Evolutionary conservation across 2,113 vertebrate species (phyloP).

Genomic region (Melanerpes aurifrons): DNA sequence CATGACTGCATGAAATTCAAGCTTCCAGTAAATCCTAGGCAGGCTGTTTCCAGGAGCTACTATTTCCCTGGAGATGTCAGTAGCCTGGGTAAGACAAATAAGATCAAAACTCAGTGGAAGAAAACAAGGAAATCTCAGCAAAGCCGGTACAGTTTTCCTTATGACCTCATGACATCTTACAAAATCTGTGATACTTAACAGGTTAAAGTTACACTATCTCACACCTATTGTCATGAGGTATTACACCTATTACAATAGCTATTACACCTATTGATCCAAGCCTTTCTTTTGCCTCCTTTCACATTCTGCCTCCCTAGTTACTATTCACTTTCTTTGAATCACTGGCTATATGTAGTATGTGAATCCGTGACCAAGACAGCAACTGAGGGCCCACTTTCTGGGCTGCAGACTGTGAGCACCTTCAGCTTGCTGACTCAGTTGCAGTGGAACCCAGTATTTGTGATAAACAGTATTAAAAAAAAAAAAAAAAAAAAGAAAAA

Average conservation of each 20-base stretch:
- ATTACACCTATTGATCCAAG: not conserved
- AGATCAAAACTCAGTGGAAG: not conserved
- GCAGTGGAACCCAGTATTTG: not conserved
- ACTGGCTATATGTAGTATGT: not conserved
- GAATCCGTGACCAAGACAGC: not conserved
- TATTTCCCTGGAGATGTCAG: not conserved
- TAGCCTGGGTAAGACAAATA: not conserved
- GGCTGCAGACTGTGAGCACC: not conserved
- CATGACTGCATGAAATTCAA: not conserved
- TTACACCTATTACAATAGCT: too few relatives aligned
- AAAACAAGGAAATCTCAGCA: not conserved
- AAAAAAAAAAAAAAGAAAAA: too few relatives aligned
- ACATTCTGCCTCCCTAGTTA: not conserved
- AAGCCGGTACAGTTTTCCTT: not conserved
- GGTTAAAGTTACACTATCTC: not conserved
- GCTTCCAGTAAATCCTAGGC: not conserved
- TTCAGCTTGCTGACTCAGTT: not conserved
- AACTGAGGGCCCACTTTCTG: not conserved
- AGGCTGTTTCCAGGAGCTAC: not conserved
- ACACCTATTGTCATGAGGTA: not conserved
- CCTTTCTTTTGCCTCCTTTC: not conserved
- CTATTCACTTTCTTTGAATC: not conserved
- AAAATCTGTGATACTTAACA: not conserved
- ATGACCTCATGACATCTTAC: not conserved
- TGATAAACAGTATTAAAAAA: not conserved